Percentiles rank a stretch among this genome's conserved stretches.
phyloP scores from a whole-genome alignment of 1,140 invertebrate genomes.

The Brachionus rubens region DNA sequence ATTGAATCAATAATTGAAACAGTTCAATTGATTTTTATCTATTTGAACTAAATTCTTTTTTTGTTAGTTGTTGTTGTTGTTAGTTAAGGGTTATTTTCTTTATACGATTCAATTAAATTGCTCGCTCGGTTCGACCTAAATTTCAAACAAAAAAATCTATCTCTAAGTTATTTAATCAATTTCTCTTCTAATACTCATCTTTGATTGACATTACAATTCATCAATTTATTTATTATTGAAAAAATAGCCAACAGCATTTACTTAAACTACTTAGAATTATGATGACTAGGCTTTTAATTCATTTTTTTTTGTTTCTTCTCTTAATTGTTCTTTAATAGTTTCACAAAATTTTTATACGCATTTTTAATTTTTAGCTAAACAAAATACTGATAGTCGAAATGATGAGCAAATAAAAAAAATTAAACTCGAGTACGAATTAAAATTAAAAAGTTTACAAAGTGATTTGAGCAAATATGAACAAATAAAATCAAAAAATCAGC shows the following conservation, averaged over 20 bases:
- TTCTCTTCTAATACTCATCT: background rate
- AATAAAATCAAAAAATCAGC: slow-evolving; percentile 82
- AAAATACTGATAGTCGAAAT: slow-evolving; percentile 29
- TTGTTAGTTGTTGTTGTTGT: too few species aligned
- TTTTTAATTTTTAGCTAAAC: slow-evolving; percentile 12
- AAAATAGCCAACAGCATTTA: background rate
- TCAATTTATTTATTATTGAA: background rate
- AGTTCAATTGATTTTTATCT: too few species aligned
- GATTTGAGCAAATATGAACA: slow-evolving; percentile 82
- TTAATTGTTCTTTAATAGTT: slow-evolving; percentile 28
- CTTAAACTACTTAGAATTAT: slow-evolving; percentile 31
- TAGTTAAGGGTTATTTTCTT: too few species aligned
- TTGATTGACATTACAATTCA: background rate
- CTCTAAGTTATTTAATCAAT: slow-evolving; percentile 12
- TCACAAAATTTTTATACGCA: background rate
- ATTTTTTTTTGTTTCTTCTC: background rate
- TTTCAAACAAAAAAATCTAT: background rate
- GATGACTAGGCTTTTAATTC: background rate
- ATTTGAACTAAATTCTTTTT: too few species aligned
- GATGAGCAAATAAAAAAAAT: slow-evolving; percentile 77
- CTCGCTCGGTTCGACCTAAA: too few species aligned
- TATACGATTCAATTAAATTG: too few species aligned
- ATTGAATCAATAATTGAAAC: too few species aligned
- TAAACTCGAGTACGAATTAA: slow-evolving; percentile 83
- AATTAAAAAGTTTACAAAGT: slow-evolving; percentile 75